phyloP scores from a whole-genome alignment of 1,140 invertebrate genomes.

The Trichonephila clavipes region DNA sequence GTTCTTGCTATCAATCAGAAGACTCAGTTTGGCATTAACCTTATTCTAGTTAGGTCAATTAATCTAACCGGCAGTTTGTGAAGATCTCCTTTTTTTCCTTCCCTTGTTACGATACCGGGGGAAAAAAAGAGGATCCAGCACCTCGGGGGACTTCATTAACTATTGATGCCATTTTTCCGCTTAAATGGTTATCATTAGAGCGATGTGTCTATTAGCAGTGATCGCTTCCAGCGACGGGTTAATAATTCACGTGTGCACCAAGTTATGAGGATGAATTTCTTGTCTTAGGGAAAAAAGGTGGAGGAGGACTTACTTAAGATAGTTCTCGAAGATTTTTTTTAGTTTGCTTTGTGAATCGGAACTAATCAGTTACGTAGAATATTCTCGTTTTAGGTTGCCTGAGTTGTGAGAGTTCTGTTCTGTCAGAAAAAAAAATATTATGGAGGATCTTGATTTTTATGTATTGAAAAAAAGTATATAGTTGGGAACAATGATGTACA shows the following conservation, averaged over 20 bases:
- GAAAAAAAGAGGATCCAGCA: background rate
- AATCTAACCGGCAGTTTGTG: constrained; percentile 42
- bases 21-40: constrained; percentile 48
- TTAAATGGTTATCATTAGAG: constrained; percentile 54
- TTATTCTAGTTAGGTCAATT: constrained; percentile 70
- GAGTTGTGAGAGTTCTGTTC: too few relatives aligned
- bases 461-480: too few relatives aligned
- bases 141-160: constrained; percentile 54
- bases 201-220: constrained; percentile 30
- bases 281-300: background rate
- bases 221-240: background rate
- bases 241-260: constrained; percentile 24
- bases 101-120: background rate
- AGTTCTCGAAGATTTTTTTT: too few relatives aligned
- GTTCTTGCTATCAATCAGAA: constrained; percentile 46
- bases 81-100: background rate
- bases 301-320: background rate
- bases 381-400: background rate
- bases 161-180: constrained; percentile 52
- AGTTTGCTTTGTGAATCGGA: background rate
- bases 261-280: background rate
- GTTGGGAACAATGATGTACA: too few relatives aligned
- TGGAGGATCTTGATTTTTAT: too few relatives aligned
- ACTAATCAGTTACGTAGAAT: background rate
- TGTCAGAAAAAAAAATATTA: too few relatives aligned